Evolutionary conservation across 2,888 invertebrate species (phyloP).

Genomic region (Drosophila barbarae): DNA sequence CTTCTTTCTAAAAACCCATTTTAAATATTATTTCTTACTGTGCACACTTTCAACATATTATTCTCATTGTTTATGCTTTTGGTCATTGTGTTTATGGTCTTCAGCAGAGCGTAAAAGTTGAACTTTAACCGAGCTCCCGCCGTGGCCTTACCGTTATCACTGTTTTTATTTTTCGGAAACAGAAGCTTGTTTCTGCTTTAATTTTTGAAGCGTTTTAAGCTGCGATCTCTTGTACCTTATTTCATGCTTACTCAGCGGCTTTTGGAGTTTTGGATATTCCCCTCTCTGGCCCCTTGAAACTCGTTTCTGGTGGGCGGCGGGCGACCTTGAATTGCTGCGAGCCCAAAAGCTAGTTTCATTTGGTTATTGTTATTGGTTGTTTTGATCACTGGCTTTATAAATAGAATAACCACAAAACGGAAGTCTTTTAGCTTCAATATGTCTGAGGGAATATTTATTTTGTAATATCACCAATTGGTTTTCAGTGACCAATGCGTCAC

Average conservation of each 20-base stretch:
- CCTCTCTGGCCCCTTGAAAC: constrained; percentile 24
- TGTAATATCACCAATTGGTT: constrained; percentile 3
- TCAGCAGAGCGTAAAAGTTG: constrained; percentile 20
- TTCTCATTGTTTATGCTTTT: constrained; percentile 15
- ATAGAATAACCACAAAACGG: constrained; percentile 31
- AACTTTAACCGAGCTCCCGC: constrained; percentile 18
- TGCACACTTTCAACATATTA: constrained; percentile 10
- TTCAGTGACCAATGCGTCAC: constrained; percentile 13
- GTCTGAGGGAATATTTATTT: not conserved
- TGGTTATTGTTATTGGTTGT: constrained; percentile 18
- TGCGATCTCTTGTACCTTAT: constrained; percentile 2
- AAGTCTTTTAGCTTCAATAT: constrained; percentile 14
- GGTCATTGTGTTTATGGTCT: constrained; percentile 9
- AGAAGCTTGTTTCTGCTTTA: constrained; percentile 9
- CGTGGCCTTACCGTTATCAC: constrained; percentile 17
- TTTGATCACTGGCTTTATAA: constrained; percentile 27
- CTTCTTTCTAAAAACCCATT: not conserved
- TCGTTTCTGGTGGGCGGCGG: constrained; percentile 31
- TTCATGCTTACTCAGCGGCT: constrained; percentile 35
- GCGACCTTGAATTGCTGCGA: constrained; percentile 57
- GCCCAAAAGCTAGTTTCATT: constrained; percentile 29
- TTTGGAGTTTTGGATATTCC: constrained; percentile 5
- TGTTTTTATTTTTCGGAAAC: not conserved
- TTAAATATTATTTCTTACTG: not conserved
- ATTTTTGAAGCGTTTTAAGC: constrained; percentile 9